Conservation (phyloP, 2,113 vertebrate species). For the Progne subis region DNA sequence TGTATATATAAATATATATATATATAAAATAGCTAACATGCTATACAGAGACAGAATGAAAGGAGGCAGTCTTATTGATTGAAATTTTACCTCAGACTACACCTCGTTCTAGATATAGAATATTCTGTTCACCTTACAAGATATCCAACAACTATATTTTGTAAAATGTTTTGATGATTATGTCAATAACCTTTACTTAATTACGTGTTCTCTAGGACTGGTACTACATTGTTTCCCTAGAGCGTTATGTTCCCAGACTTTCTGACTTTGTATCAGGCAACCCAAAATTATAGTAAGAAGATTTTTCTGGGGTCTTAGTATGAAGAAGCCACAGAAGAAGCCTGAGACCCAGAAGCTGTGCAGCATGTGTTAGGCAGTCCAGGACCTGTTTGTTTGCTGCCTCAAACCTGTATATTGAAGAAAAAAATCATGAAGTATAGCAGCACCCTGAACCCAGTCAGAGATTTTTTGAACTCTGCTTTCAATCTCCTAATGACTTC, state of each 20-base stretch:
- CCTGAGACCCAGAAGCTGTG: not conserved
- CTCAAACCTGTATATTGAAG: not conserved
- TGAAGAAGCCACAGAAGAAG: not conserved
- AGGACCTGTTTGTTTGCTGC: not conserved
- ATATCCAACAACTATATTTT: not conserved
- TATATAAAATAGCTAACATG: not conserved
- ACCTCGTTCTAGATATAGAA: not conserved
- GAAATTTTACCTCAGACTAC: not conserved
- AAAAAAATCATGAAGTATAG: not conserved
- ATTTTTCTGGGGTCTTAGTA: not conserved
- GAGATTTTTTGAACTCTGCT: not conserved
- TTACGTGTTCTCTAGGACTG: not conserved
- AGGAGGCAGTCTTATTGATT: not conserved
- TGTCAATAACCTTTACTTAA: not conserved
- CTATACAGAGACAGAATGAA: not conserved
- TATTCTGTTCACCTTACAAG: no score
- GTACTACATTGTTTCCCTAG: not conserved
- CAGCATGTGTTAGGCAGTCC: not conserved
- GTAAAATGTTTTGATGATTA: not conserved
- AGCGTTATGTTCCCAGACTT: not conserved
- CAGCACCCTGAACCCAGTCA: not conserved
- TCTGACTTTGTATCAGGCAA: not conserved
- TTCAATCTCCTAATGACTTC: not conserved
- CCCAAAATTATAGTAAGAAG: not conserved
- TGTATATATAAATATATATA: no score